Conservation (phyloP, 2,113 vertebrate species). For the Carassius gibelio region DNA sequence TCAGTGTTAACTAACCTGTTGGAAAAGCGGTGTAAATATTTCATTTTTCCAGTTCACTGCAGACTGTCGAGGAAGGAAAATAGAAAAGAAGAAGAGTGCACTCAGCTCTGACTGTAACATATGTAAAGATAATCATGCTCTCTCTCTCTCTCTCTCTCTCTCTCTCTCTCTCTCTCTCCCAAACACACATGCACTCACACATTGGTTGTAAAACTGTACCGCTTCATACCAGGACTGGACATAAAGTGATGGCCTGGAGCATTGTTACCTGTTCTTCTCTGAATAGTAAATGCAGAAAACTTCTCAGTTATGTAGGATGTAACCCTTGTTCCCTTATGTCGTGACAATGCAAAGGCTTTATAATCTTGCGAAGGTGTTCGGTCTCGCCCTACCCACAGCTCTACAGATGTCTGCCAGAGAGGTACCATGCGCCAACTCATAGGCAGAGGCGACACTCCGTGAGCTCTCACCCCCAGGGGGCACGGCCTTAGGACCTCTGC, state of each 20-base stretch:
- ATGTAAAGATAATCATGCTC: neutral
- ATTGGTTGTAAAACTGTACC: neutral
- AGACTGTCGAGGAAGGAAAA: conserved; percentile 14
- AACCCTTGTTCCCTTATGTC: too few species aligned
- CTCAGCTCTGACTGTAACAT: conserved; percentile 19
- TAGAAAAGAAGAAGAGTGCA: neutral
- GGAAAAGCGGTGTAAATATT: conserved; percentile 50
- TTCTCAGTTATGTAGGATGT: too few species aligned
- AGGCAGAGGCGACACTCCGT: too few species aligned
- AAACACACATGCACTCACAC: neutral
- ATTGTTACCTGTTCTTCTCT: neutral
- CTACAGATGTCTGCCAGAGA: too few species aligned
- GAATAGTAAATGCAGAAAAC: neutral
- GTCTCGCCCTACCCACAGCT: too few species aligned
- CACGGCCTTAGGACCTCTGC: too few species aligned
- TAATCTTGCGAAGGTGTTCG: too few species aligned
- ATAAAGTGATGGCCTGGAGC: neutral
- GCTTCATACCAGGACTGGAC: neutral
- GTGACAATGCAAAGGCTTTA: too few species aligned
- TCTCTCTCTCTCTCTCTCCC: neutral
- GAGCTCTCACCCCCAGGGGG: too few species aligned
- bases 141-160: neutral
- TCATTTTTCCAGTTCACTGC: conserved; percentile 43
- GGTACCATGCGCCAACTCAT: too few species aligned
- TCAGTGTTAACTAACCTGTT: conserved; percentile 47